Percentiles rank a stretch among this genome's conserved stretches.
These are phyloP conservation scores for Drosophila siamana DNA, from an alignment of 2,888 invertebrate species.

Conservation along the genomic window DNA sequence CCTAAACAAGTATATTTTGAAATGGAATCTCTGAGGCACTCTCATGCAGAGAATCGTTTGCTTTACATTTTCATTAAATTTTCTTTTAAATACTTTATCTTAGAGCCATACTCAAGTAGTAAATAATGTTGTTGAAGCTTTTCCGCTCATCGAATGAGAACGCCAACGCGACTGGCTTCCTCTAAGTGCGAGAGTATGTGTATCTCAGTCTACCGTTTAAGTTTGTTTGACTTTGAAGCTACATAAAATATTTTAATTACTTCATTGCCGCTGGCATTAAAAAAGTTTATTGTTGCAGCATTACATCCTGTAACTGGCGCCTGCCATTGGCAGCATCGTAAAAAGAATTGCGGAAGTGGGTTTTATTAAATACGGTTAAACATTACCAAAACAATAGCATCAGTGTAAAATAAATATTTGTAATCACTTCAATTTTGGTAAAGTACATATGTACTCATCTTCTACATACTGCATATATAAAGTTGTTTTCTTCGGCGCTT, in stretches of 20 bases:
- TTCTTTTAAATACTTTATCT: conserved; percentile 41
- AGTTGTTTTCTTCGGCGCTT: too few relatives aligned
- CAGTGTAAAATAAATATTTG: conserved; percentile 8
- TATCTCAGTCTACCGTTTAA: conserved; percentile 33
- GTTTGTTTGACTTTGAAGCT: conserved; percentile 61
- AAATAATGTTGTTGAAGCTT: conserved; percentile 30
- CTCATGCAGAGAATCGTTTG: neutral
- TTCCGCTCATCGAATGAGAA: conserved; percentile 20
- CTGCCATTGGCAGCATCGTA: conserved; percentile 41
- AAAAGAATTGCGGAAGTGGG: conserved; percentile 10
- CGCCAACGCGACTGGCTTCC: neutral
- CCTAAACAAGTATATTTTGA: too few relatives aligned
- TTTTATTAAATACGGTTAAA: neutral
- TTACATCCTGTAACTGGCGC: conserved; percentile 52
- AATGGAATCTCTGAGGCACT: too few relatives aligned
- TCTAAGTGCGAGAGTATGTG: conserved; percentile 2
- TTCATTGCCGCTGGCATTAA: conserved; percentile 63
- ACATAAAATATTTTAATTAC: conserved; percentile 70
- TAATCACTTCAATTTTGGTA: neutral
- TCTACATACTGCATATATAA: neutral
- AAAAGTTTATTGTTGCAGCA: conserved; percentile 68
- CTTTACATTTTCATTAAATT: conserved; percentile 46
- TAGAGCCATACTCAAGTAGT: conserved; percentile 11
- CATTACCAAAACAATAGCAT: conserved; percentile 7
- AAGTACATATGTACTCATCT: too few relatives aligned